Base-by-base conservation (phyloP, 2,888 invertebrate species). In the Cactoblastis cactorum region DNA sequence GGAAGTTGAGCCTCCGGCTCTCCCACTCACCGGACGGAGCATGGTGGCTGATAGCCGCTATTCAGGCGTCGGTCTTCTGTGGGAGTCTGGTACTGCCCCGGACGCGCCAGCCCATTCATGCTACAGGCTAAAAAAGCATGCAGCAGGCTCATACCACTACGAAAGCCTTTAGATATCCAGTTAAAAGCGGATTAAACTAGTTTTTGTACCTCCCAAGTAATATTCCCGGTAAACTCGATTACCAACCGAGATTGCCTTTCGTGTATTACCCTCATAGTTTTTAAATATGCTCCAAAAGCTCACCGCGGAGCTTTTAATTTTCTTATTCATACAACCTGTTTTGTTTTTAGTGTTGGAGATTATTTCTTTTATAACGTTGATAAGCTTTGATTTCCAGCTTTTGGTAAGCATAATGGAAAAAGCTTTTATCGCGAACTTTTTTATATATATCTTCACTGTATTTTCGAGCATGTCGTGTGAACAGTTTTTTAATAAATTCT, bases 241-340 rank as follows among this genome's bases (percentile, higher is more conserved):
- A 43, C 43, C 28, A 28, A 15, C 43, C 15, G 46, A 49, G 49
- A 49, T 49, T 49, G 49, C 49, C 34, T 49, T 39, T 43, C 49
- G 41, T 41, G 49, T 32, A 41, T 39, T 48, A 38, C 37, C 47
- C 24, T 37, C 37, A 41, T 41, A 39, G 49, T 49, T 49, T 49
- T 49, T 49, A 41, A 49, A 39, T 49, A 41, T 41, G 41, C 34
- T 37, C 17, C 43, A 11, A 43, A 43, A 43, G 43, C 43, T 43
- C 15, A 17, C 43, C 28, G 15, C 43, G 28, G 43, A 43, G 43
- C 43, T 32, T 43, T 43, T 43, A 43, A 43, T 43, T 43, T 43
- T 43, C 43, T 43, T 43, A 32, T 43, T 43, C 43, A 28, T 28
- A 28, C 43, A 15, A 22, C 39, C 22, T 8, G 43, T 43, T 43